phyloP scores from a whole-genome alignment of 37 sponge, comb jelly and placozoan species.

The Bolinopsis microptera region DNA sequence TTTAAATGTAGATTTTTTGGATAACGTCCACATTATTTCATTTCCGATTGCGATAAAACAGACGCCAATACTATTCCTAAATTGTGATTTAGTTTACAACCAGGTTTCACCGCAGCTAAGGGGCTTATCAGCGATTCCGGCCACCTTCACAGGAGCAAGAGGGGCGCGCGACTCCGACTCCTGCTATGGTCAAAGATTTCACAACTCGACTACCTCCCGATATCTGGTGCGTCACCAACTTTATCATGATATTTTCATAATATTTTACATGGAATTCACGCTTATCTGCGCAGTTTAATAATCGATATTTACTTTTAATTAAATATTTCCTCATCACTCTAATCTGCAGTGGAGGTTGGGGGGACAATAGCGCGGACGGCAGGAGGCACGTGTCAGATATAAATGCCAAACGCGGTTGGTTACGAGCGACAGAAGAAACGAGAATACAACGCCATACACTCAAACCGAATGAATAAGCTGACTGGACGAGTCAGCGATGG shows the following conservation, averaged over 20 bases:
- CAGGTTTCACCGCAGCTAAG: constrained; percentile 37
- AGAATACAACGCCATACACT: constrained; percentile 60
- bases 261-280: too few relatives aligned
- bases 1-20: too few relatives aligned
- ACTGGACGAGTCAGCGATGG: constrained; percentile 49
- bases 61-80: too few relatives aligned
- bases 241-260: neutral
- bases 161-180: too few relatives aligned
- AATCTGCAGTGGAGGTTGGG: constrained; percentile 4
- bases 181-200: neutral
- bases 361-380: constrained; percentile 60
- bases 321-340: too few relatives aligned
- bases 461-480: constrained; percentile 56
- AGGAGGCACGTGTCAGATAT: constrained; percentile 23
- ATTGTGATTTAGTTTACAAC: neutral
- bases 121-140: constrained; percentile 36
- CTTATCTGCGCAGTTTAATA: too few relatives aligned
- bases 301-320: too few relatives aligned
- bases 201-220: constrained; percentile 56
- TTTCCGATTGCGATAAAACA: too few relatives aligned
- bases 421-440: constrained; percentile 64
- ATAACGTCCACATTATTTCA: too few relatives aligned
- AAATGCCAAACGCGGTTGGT: neutral
- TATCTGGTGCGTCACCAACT: constrained; percentile 1
- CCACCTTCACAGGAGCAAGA: too few relatives aligned